Percentiles rank a stretch among this genome's conserved stretches.
These are phyloP conservation scores for Atlantisia rogersi DNA, from an alignment of 2,113 vertebrate genomes.

Conservation along the genomic window DNA sequence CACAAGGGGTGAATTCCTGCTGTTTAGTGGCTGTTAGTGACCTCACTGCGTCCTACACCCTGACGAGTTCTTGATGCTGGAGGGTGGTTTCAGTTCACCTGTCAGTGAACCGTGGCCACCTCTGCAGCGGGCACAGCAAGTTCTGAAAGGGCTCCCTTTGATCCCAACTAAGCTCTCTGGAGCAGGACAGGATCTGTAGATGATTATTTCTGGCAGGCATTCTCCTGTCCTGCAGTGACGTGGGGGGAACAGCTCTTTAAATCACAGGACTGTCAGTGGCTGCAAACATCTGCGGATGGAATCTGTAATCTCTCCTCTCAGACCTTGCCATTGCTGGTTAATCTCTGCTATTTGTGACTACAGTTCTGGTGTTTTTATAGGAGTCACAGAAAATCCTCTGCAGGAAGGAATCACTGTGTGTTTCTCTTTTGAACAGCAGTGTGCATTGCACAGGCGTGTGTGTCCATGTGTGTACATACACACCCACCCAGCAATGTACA, in stretches of 20 bases:
- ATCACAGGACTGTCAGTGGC: neutral
- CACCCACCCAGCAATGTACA: neutral
- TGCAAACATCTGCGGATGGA: neutral
- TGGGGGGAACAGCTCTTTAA: neutral
- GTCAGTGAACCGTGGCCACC: neutral
- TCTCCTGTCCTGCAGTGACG: neutral
- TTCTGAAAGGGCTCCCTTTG: neutral
- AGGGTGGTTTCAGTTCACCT: neutral
- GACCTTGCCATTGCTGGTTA: neutral
- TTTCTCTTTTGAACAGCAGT: neutral
- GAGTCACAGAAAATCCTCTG: neutral
- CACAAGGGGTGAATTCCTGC: neutral
- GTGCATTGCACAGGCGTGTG: neutral
- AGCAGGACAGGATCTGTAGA: neutral
- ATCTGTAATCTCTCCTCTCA: slow-evolving; percentile 12
- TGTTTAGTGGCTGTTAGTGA: neutral
- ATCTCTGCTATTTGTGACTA: neutral
- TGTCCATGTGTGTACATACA: neutral
- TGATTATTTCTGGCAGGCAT: neutral
- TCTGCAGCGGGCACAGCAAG: neutral
- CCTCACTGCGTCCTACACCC: neutral
- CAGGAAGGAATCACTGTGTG: neutral
- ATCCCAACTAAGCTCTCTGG: neutral
- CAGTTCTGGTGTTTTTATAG: neutral
- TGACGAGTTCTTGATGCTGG: neutral